Evolutionary conservation across 2,113 vertebrate genomes (phyloP), one percentile per base, ranked within the genome.

Genomic region (Furnarius figulus): DNA sequence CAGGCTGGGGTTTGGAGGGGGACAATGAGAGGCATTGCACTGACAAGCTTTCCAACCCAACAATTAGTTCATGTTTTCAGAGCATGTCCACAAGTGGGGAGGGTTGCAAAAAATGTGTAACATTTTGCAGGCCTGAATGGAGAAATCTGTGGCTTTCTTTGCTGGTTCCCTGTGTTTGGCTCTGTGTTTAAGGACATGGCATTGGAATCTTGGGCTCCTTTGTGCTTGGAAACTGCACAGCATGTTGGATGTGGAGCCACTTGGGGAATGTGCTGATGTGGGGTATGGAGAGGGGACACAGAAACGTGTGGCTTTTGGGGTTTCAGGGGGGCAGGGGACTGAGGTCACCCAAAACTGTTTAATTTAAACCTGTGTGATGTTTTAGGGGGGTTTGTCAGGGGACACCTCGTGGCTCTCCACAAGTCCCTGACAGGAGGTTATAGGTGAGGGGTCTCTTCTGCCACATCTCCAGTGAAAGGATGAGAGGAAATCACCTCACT

Each of bases 121-220:
- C 66, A 59, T 85, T 78, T 89, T 91, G 85, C 89, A 96, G 8
- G 87, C 87, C 74, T 76, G 90, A 49, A 68, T 91, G 94, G 89
- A 95, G 93, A 96, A 96, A 73, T 93, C 91, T 89, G 93, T 70
- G 95, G 95, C 74, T 96, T 95, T 87, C 91, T 94, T 80, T 95
- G 90, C 95, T 88, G 95, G 88, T 94, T 95, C 82, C n/a, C 89
- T 84, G 59, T 50, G 50, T n/a, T 91, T 85, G 89, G 65, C 91
- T 95, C 95, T 94, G 79, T 79, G 89, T 44, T 18, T 44, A 90
- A 97, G 89, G 82, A 33, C 70, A 73, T 1, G 33, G 74, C 91
- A 46, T 46, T 73, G 20, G 8, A 39, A 22, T 53, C 81, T 79
- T 89, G 49, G 81, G 50, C 81, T 85, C 92, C 24, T 4, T 72